Percentiles rank a stretch among this genome's conserved stretches.
phyloP scores from a whole-genome alignment of 1,140 invertebrate species.

The Eriosoma lanigerum region DNA sequence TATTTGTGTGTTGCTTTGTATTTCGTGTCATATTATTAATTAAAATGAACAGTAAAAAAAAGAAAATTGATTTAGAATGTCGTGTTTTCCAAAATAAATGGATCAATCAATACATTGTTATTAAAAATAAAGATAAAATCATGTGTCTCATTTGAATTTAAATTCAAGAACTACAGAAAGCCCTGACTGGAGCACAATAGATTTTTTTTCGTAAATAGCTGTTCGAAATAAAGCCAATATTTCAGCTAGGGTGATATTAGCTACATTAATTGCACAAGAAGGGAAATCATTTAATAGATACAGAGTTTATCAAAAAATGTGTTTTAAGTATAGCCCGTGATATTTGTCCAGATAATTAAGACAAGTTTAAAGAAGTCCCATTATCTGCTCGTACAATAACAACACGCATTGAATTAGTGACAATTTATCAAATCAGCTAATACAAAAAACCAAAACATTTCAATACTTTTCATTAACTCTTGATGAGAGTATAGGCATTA shows the following conservation, averaged over 20 bases:
- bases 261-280: not conserved
- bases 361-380: not conserved
- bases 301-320: slow-evolving; percentile 1
- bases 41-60: slow-evolving; percentile 27
- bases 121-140: slow-evolving; percentile 26
- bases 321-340: not conserved
- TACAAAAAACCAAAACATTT: not conserved
- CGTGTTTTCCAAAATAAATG: slow-evolving; percentile 11
- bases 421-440: slow-evolving; percentile 5
- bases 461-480: slow-evolving; percentile 17
- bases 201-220: not conserved
- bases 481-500: not conserved
- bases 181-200: not conserved
- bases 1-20: too few relatives aligned
- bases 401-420: slow-evolving; percentile 2
- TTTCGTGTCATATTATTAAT: not conserved
- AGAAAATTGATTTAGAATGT: slow-evolving; percentile 17
- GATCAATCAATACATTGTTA: slow-evolving; percentile 29
- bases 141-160: slow-evolving; percentile 15
- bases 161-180: slow-evolving; percentile 13
- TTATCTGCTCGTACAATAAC: not conserved
- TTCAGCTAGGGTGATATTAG: not conserved
- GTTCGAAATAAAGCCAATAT: slow-evolving; percentile 12
- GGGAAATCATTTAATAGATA: not conserved
- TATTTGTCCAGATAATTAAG: not conserved